Evolutionary conservation across 2,888 invertebrate genomes (phyloP).

Genomic region (Bellardia pandia): DNA sequence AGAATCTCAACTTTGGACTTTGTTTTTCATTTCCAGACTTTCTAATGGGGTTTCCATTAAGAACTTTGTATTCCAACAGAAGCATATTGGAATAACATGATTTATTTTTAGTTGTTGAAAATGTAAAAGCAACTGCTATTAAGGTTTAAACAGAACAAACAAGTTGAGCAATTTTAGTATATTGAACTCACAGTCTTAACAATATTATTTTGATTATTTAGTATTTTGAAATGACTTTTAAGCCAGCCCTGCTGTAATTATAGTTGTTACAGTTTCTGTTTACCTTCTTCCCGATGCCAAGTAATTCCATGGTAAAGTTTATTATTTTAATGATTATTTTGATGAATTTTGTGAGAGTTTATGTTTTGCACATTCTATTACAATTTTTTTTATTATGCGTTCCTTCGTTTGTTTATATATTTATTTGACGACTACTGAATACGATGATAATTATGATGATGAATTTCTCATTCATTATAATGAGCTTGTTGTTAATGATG

Average conservation of each 20-base stretch:
- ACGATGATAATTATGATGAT: constrained; percentile 1
- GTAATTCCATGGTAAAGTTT: neutral
- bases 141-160: no score
- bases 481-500: constrained; percentile 21
- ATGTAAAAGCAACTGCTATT: no score
- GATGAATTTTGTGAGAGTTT: constrained; percentile 19
- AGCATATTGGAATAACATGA: no score
- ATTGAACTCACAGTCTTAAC: neutral
- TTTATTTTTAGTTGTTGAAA: no score
- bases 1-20: no score
- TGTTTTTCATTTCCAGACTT: no score
- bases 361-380: neutral
- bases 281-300: neutral
- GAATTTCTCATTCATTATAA: constrained; percentile 9
- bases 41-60: no score
- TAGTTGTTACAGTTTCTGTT: neutral
- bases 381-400: neutral
- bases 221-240: neutral
- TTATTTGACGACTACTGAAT: neutral
- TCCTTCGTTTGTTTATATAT: constrained; percentile 15
- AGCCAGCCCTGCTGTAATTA: neutral
- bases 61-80: no score
- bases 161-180: no score
- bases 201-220: neutral
- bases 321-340: constrained; percentile 11